A percentile compares a stretch with the other conserved stretches of the same genome.
These are phyloP conservation scores for Eumeta japonica DNA, from an alignment of 1,140 invertebrate species.

Conservation along the genomic window DNA sequence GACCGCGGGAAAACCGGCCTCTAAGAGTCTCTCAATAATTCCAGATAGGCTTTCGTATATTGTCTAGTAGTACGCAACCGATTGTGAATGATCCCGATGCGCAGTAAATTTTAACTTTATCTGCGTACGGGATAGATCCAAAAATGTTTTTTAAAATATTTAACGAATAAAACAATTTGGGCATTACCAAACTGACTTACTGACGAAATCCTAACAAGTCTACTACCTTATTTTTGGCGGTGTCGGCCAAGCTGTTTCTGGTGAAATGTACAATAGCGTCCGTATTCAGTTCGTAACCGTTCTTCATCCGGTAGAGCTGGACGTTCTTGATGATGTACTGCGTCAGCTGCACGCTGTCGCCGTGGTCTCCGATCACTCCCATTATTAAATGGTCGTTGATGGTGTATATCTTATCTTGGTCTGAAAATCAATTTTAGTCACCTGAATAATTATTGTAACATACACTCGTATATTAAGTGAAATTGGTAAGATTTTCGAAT, in stretches of 20 bases:
- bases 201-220: not conserved
- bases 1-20: too few relatives aligned
- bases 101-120: too few relatives aligned
- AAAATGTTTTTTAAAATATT: too few relatives aligned
- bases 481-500: too few relatives aligned
- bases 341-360: conserved; percentile 92
- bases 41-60: too few relatives aligned
- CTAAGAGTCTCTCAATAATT: too few relatives aligned
- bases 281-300: conserved; percentile 91
- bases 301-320: conserved; percentile 95
- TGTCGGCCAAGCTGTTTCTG: conserved; percentile 86
- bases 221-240: conserved; percentile 72
- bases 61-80: too few relatives aligned
- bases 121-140: too few relatives aligned
- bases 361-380: conserved; percentile 86
- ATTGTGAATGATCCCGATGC: too few relatives aligned
- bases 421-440: conserved; percentile 65
- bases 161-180: not conserved
- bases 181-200: not conserved
- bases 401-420: conserved; percentile 89
- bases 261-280: conserved; percentile 88
- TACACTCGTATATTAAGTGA: too few relatives aligned
- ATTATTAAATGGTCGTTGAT: conserved; percentile 86
- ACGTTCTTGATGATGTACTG: conserved; percentile 97
- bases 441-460: too few relatives aligned